phyloP scores from a whole-genome alignment of 2,113 vertebrate species.

The Ginglymostoma cirratum region DNA sequence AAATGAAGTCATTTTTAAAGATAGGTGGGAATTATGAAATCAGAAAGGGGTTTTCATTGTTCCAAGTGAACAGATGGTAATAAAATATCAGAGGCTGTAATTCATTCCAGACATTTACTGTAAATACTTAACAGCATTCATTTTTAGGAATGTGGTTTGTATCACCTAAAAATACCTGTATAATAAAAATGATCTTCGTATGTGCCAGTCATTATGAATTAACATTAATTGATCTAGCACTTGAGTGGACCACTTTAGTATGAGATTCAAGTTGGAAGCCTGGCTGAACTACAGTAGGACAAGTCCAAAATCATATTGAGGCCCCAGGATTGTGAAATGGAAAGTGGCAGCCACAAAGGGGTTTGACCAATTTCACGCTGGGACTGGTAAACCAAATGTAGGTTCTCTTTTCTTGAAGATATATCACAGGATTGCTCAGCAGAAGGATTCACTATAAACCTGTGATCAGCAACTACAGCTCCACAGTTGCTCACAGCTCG shows the following conservation, averaged over 20 bases:
- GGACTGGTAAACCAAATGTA: too few species aligned
- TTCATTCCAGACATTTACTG: not conserved
- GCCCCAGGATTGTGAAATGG: not conserved
- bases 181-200: not conserved
- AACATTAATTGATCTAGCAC: not conserved
- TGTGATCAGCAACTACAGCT: too few species aligned
- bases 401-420: too few species aligned
- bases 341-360: not conserved
- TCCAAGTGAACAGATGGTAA: not conserved
- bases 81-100: not conserved
- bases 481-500: too few species aligned
- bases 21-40: not conserved
- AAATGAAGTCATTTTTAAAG: not conserved
- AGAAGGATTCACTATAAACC: too few species aligned
- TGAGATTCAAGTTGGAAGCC: not conserved
- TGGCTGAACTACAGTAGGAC: not conserved
- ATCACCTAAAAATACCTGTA: not conserved
- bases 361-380: too few species aligned
- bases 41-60: not conserved
- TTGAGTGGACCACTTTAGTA: not conserved
- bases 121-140: not conserved
- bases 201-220: not conserved
- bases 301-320: not conserved
- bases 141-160: not conserved
- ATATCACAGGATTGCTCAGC: too few species aligned